Base-by-base conservation (phyloP, 2,113 vertebrate species). In the Ceyx margarethae region DNA sequence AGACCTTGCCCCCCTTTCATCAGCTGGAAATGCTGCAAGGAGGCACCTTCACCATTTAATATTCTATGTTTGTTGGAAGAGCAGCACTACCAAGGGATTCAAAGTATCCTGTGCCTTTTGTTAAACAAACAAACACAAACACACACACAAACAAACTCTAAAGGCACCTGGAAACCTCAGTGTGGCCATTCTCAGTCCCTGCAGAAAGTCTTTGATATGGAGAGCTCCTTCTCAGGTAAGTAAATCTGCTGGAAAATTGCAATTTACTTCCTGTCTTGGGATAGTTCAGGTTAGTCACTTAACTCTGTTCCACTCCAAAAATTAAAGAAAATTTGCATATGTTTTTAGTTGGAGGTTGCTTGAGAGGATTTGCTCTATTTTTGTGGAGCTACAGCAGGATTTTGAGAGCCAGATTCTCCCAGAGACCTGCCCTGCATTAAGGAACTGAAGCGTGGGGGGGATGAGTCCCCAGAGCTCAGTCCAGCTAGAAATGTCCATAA, bases 361-460 rank as follows among this genome's bases (percentile, higher is more conserved):
- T 0, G 0, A 67, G 35, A 51, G 3, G 4, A 48, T 35, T 5
- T 82, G 11, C 29, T 83, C 60, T n/a, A 5, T 40, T 85, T 72
- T 62, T 40, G 21, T 51, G 43, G 14, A 43, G 60, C 54, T 0
- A 0, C 4, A 50, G 37, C 17, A 37, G 40, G 9, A 37, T 72
- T 84, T 81, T 91, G 4, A 92, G 25, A 57, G 64, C 40, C 11
- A 5, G 22, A 71, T 74, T 56, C 45, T 73, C 40, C n/a, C 19
- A 18, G 75, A 76, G 17, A 54, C 4, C 28, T 48, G 21, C 42
- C 65, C 26, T 54, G 64, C 31, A 65, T 37, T 18, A 42, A 85
- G 50, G 58, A 90, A 66, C 11, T 43, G 58, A 87, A 91, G 60
- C 3, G 0, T 5, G 13, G 69, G 65, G 72, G 72, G 42, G 25